Evolutionary conservation across 2,113 vertebrate genomes (phyloP).

Genomic region (Lepidothrix coronata): DNA sequence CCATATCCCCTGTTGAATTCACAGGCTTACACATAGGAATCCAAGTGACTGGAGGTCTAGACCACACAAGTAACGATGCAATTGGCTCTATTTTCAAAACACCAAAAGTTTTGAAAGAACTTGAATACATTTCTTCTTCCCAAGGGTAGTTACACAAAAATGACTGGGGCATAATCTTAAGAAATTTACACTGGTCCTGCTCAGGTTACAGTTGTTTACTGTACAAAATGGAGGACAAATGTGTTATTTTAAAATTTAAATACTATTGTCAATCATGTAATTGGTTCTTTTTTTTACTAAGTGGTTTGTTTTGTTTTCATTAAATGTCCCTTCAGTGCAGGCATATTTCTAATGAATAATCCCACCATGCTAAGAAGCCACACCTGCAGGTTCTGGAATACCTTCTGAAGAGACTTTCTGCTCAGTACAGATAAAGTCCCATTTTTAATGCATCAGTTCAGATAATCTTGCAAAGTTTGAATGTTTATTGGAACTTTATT

Average conservation of each 20-base stretch:
- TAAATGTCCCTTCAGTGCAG: neutral
- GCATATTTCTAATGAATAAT: neutral
- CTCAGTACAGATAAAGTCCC: neutral
- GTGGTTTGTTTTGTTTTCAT: neutral
- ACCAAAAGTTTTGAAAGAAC: neutral
- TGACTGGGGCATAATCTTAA: neutral
- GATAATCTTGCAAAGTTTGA: neutral
- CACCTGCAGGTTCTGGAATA: neutral
- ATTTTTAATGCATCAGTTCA: neutral
- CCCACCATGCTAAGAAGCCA: neutral
- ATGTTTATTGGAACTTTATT: neutral
- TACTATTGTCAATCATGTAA: accelerated
- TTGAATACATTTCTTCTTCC: neutral
- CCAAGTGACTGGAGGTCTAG: neutral
- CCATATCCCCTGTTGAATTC: neutral
- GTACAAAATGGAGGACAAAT: neutral
- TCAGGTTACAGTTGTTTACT: neutral
- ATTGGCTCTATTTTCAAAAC: neutral
- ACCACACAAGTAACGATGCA: neutral
- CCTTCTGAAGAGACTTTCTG: neutral
- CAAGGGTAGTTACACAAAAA: neutral
- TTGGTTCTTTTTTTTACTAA: neutral
- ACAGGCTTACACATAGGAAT: neutral
- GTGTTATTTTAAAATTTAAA: neutral
- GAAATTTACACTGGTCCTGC: neutral